Evolutionary conservation across 2,797 vertebrate species (phyloP).

Genomic region (Argyrosomus regius): DNA sequence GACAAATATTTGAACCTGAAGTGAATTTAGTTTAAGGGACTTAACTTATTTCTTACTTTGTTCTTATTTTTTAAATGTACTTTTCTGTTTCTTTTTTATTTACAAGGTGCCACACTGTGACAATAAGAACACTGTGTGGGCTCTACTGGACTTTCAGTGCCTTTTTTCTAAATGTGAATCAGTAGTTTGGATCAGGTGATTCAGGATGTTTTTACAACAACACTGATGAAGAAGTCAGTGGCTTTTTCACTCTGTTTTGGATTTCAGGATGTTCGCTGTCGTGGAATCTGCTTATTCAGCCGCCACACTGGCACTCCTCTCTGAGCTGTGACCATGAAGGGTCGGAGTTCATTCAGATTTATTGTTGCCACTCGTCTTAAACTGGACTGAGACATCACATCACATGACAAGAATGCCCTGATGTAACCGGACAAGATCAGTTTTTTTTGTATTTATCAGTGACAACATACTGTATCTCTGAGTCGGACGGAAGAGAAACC

Average conservation of each 20-base stretch:
- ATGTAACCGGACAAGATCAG: not conserved
- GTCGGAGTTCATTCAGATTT: not conserved
- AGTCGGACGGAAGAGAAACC: slow-evolving; percentile 27
- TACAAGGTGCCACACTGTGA: not conserved
- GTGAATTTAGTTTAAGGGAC: slow-evolving; percentile 5
- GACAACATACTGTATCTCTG: not conserved
- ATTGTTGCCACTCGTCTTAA: not conserved
- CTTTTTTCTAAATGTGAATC: slow-evolving; percentile 56
- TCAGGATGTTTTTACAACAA: slow-evolving; percentile 6
- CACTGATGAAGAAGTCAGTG: not conserved
- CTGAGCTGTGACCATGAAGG: not conserved
- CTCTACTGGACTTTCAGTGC: slow-evolving; percentile 24
- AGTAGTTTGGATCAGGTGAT: not conserved
- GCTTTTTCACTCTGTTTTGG: not conserved
- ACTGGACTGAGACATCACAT: not conserved
- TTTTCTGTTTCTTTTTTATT: slow-evolving; percentile 13
- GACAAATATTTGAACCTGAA: not conserved
- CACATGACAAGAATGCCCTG: not conserved
- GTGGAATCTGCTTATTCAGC: not conserved
- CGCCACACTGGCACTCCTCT: slow-evolving; percentile 2
- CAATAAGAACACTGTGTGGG: not conserved
- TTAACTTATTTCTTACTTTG: slow-evolving; percentile 42
- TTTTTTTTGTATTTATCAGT: not conserved
- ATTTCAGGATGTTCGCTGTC: not conserved
- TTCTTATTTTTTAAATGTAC: not conserved